phyloP scores from a whole-genome alignment of 2,113 vertebrate species.

The Panthera uncia region DNA sequence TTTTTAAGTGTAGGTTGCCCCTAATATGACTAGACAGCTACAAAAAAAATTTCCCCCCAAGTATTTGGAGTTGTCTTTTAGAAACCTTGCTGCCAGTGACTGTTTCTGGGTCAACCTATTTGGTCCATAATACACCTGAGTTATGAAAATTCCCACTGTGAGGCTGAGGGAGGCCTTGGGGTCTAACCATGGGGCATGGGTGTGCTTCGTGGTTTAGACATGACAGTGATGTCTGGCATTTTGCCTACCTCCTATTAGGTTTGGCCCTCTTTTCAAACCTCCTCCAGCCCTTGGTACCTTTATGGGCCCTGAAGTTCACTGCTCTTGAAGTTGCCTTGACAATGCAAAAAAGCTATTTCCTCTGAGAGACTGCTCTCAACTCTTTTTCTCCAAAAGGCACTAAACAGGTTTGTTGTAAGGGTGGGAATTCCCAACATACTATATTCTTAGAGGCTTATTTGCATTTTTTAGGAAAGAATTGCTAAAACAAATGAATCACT shows the following conservation, averaged over 20 bases:
- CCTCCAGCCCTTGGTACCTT: neutral
- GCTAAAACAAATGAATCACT: neutral
- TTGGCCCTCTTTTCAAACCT: neutral
- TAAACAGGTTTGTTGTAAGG: neutral
- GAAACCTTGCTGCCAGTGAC: neutral
- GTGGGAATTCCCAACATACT: neutral
- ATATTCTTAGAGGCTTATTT: neutral
- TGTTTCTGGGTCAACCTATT: neutral
- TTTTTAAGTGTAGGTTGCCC: neutral
- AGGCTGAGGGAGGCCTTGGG: neutral
- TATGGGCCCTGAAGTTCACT: neutral
- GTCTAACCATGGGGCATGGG: too few relatives aligned
- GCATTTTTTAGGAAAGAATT: neutral
- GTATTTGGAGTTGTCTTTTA: neutral
- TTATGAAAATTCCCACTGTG: neutral
- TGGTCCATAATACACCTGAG: neutral
- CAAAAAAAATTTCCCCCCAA: neutral
- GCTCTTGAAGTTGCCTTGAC: neutral
- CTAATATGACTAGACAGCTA: neutral
- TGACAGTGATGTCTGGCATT: neutral
- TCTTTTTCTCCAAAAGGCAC: neutral
- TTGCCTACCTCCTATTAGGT: neutral
- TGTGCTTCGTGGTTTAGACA: neutral
- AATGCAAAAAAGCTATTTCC: accelerated
- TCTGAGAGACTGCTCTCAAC: neutral